Evolutionary conservation across 2,797 vertebrate genomes (phyloP).

Genomic region (Betta splendens): DNA sequence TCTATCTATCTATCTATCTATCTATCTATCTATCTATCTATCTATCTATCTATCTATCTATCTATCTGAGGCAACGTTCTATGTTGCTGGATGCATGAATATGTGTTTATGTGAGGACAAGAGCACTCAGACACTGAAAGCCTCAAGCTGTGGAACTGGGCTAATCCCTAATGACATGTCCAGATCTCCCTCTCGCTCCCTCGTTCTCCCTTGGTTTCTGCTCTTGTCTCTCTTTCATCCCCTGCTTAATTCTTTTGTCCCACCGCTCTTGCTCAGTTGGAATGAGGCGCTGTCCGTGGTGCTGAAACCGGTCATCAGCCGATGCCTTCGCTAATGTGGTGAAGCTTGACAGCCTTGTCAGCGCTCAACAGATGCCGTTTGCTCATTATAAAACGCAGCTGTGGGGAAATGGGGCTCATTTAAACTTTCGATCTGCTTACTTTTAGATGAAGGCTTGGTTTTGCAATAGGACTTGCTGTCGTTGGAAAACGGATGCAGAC

Average conservation of each 20-base stretch:
- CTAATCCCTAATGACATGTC: conserved; percentile 76
- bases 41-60: not conserved
- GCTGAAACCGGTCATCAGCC: conserved; percentile 61
- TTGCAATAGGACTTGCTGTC: not conserved
- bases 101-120: conserved; percentile 35
- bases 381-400: conserved; percentile 1
- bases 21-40: conserved; percentile 21
- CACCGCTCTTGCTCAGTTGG: not conserved
- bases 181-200: conserved; percentile 29
- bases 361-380: conserved; percentile 65
- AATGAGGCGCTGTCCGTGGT: conserved; percentile 64
- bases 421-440: not conserved
- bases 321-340: conserved; percentile 12
- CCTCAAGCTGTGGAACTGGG: conserved; percentile 70
- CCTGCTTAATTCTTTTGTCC: conserved; percentile 10
- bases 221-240: not conserved
- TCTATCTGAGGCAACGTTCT: not conserved
- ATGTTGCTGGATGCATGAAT: conserved; percentile 20
- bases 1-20: conserved; percentile 30
- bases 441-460: not conserved
- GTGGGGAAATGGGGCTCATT: not conserved
- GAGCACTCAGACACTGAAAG: conserved; percentile 65
- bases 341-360: conserved; percentile 37
- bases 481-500: not conserved
- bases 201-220: conserved; percentile 18